These are phyloP conservation scores for Atherinosoma microstoma DNA, from an alignment of 2,797 vertebrate genomes.

Conservation along the genomic window DNA sequence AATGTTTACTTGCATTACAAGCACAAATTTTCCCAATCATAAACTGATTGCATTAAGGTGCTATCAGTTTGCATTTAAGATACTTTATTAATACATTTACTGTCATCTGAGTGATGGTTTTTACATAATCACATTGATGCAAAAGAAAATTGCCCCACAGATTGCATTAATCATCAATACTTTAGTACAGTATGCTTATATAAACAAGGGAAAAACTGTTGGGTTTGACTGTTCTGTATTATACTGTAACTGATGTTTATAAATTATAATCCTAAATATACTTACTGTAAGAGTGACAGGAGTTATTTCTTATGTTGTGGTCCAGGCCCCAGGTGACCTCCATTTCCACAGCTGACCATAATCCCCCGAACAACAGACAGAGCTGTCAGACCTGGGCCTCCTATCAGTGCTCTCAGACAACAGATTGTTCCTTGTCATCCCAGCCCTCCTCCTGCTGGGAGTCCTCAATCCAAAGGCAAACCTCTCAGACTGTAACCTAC, in stretches of 20 bases:
- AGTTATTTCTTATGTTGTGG: conserved; percentile 20
- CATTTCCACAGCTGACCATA: conserved; percentile 1
- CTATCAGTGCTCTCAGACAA: conserved; percentile 37
- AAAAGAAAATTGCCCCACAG: too few species aligned
- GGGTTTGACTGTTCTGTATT: too few species aligned
- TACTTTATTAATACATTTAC: too few species aligned
- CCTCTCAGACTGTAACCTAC: conserved; percentile 30
- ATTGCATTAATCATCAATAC: not conserved
- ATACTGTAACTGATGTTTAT: too few species aligned
- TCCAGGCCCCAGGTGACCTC: conserved; percentile 38
- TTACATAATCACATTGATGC: too few species aligned
- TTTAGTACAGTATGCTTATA: not conserved
- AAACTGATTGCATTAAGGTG: not conserved
- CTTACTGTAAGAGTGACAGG: not conserved
- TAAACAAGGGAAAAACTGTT: not conserved
- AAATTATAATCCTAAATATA: not conserved
- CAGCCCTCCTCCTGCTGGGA: conserved; percentile 47
- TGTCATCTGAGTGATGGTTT: too few species aligned
- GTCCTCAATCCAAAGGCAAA: conserved; percentile 40
- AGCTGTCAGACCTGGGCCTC: conserved; percentile 28
- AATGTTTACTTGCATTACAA: not conserved
- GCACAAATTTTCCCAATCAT: not conserved
- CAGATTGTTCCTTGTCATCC: conserved; percentile 33
- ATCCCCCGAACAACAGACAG: conserved; percentile 23
- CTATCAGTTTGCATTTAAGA: not conserved